phyloP scores from a whole-genome alignment of 23 tunicate genomes.

The Aplidium turbinatum region DNA sequence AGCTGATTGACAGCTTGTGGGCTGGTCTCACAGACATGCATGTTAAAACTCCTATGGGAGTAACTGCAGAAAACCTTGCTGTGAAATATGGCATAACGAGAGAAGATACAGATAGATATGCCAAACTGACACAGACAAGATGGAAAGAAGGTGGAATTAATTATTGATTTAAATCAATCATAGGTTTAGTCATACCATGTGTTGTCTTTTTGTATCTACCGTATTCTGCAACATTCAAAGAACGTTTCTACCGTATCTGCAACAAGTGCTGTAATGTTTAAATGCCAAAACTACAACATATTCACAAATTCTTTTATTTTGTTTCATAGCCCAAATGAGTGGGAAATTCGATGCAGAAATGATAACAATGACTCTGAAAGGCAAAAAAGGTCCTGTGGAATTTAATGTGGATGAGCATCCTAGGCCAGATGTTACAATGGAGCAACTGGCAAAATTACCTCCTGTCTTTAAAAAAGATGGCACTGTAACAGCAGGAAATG shows the following conservation, averaged over 20 bases:
- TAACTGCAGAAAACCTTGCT: constrained; percentile 98
- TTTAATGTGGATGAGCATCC: constrained; percentile 93
- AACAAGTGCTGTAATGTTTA: too few species aligned
- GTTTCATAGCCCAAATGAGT: constrained; percentile 81
- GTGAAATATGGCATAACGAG: constrained; percentile 72
- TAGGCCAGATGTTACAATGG: constrained; percentile 82
- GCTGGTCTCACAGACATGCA: constrained; percentile 94
- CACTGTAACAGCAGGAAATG: constrained; percentile 98
- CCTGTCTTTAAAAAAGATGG: constrained; percentile 94
- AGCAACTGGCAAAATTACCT: constrained; percentile 90
- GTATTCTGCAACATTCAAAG: too few species aligned
- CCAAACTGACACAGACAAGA: constrained; percentile 73
- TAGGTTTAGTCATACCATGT: too few species aligned
- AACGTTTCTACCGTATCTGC: too few species aligned
- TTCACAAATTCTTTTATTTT: neutral
- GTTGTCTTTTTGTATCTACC: too few species aligned
- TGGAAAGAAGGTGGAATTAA: constrained; percentile 83
- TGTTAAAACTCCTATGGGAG: constrained; percentile 95
- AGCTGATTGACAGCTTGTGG: constrained; percentile 95
- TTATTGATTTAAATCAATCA: neutral
- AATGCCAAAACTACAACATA: too few species aligned
- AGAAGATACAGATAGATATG: constrained; percentile 89
- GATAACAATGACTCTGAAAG: constrained; percentile 66
- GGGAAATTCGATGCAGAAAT: constrained; percentile 95
- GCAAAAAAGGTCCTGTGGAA: constrained; percentile 62